These are phyloP conservation scores for Trematomus loennbergii DNA, from an alignment of 2,113 vertebrate species.

Conservation along the genomic window DNA sequence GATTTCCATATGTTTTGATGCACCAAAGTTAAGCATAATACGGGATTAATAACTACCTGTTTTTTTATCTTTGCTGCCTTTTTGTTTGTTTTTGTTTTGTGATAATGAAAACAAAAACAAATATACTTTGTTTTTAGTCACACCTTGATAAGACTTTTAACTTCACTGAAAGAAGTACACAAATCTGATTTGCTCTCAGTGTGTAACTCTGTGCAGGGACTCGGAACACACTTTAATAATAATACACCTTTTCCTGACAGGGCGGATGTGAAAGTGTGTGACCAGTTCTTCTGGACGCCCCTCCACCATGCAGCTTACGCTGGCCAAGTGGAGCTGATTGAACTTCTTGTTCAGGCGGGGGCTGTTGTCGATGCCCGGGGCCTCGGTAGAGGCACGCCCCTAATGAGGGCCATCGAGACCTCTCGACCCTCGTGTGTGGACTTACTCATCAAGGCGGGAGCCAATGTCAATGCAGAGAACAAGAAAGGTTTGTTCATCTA, in stretches of 20 bases:
- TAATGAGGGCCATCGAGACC: conserved; percentile 93
- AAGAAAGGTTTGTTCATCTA: conserved; percentile 83
- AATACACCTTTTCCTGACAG: conserved; percentile 67
- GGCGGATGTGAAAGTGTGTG: conserved; percentile 86
- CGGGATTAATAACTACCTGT: too few relatives aligned
- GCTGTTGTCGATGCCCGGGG: conserved; percentile 84
- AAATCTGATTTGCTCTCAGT: neutral
- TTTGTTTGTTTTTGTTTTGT: too few relatives aligned
- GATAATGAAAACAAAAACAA: neutral
- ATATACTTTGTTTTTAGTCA: neutral
- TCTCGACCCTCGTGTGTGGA: conserved; percentile 88
- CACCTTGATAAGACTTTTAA: neutral
- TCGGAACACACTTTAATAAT: neutral
- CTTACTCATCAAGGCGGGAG: conserved; percentile 88
- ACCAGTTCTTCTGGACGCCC: conserved; percentile 95
- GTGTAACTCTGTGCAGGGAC: neutral
- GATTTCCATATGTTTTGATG: too few relatives aligned
- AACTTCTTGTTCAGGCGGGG: conserved; percentile 88
- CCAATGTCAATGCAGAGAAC: conserved; percentile 84
- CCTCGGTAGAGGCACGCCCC: conserved; percentile 88
- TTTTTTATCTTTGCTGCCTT: too few relatives aligned
- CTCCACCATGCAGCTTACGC: conserved; percentile 94
- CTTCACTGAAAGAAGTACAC: neutral
- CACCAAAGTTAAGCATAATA: too few relatives aligned
- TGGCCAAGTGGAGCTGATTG: conserved; percentile 87